Evolutionary conservation across 1,140 invertebrate genomes (phyloP), one percentile per base, ranked within the genome.

Genomic region (Bombyx mori): DNA sequence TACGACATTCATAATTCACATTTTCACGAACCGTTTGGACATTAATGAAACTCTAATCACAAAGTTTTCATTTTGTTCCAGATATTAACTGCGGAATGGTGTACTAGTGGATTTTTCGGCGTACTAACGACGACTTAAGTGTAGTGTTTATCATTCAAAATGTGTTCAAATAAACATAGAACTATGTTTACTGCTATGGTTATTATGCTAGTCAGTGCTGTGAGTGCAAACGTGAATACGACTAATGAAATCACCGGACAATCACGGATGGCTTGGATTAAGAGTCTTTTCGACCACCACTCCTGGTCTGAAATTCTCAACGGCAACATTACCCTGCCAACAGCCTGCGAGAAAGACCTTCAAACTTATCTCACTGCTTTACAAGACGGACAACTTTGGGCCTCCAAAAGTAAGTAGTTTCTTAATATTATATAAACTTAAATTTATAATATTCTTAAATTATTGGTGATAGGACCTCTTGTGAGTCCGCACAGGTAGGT

Each of bases 381-480:
- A 45, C 83, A 83, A 52, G 80, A 89, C 35, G 92, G 91, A 22
- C 85, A 90, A 52, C 75, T 90, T 18, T 94, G 93, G 93, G 92
- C 93, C 12, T 90, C 91, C 2, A 92, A 92, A 86, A 92, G 93
- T 94, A 76, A 92, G 91, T 91, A 35, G 10, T 43, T 22, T 52
- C 8, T 4, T 54, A 18, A 18, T 18, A 18, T 18, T 18, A 18
- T 18, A 0, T 18, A 18, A 18, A 18, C 18, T 48, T 48, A 48
- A 48, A 18, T 18, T 18, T 18, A 7, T 45, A 10, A 45, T 45
- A 7, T 45, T 8, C 10, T 45, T 45, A 45, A 7, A 10, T 45
- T 45, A 18, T 18, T 18, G 1, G 12, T 18, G 12, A 18, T 18
- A 18, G 12, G 12, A 18, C 12, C 12, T 18, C 12, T 18, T 18